Evolutionary conservation across 2,888 invertebrate genomes (phyloP), one percentile per base, ranked within the genome.

Genomic region (Ornithoptera alexandrae): DNA sequence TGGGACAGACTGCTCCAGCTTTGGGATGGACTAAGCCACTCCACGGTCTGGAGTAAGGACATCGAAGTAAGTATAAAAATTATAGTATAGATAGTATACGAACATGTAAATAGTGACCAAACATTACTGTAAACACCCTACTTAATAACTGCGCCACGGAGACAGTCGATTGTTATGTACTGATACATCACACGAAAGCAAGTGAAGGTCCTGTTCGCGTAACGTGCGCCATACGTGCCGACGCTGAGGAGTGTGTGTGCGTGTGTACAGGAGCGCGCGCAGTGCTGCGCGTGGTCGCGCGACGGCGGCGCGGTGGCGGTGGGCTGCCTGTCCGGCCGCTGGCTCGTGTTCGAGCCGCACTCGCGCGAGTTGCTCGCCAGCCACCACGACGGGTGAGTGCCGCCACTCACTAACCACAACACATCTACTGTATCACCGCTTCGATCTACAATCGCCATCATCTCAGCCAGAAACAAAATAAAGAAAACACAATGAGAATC

Each of bases 11-110:
- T 96, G 73, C 90, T 97, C 67, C 96, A 96, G 87, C 94, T 98
- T 85, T 98, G 98, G 98, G 98, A 98, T 87, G 96, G 96, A 0
- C 94, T 97, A 84, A 95, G 97, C 57, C 97, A 97, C 83, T 95
- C 96, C 65, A 96, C 97, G 42, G 95, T 98, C 30, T 98, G 98
- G 98, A 96, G 96, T 84, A 97, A 97, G 89, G 97, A 97, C 81
- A 96, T 98, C 74, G 96, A 96, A 82, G 96, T 95, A 7, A 18
- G 46, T 53, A 18, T n/a, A 39, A 39, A 10, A 39, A 39, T 30
- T 2, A 3, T 30, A 3, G 30, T 30, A 30, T 30, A 3, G 30
- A 5, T 30, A 4, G 30, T 30, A 30, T 30, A 30, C 30, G 30
- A 30, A 30, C 30, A 5, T 30, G 30, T 30, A 30, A 30, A 30